Conservation (phyloP, 2,797 vertebrate species). For the Liparis tanakae region DNA sequence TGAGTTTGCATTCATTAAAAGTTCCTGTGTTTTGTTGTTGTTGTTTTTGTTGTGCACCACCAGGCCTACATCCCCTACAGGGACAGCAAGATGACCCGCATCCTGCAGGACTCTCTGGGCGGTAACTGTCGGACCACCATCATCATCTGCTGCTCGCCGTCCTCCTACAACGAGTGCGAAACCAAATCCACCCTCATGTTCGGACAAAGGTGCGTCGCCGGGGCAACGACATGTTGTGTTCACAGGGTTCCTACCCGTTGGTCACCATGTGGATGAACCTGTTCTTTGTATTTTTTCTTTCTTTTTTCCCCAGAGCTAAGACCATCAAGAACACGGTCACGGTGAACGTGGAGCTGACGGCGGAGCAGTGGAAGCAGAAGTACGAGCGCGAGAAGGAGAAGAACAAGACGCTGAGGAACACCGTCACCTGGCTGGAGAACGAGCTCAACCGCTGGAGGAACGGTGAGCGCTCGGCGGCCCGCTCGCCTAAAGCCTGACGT, state of each 20-base stretch:
- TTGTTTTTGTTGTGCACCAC: constrained; percentile 50
- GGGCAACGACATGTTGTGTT: too few species aligned
- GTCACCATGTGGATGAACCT: too few species aligned
- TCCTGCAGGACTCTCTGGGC: constrained; percentile 97
- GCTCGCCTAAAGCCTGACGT: too few species aligned
- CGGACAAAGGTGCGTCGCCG: constrained; percentile 86
- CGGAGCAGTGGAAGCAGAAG: constrained; percentile 98
- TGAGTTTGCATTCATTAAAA: not conserved
- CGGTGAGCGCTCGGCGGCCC: constrained; percentile 76
- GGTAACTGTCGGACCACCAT: constrained; percentile 99
- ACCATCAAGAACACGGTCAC: constrained; percentile 98
- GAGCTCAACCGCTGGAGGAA: constrained; percentile 97
- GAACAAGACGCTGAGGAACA: constrained; percentile 93
- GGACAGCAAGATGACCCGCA: constrained; percentile 99
- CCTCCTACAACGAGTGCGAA: constrained; percentile 94
- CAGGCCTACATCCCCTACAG: constrained; percentile 96
- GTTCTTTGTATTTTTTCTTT: not conserved
- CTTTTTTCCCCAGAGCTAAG: constrained; percentile 88
- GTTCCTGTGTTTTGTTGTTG: not conserved
- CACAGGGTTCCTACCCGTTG: too few species aligned
- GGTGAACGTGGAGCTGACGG: constrained; percentile 96
- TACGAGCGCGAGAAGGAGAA: constrained; percentile 96
- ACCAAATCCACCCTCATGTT: constrained; percentile 97
- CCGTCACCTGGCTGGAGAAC: constrained; percentile 95
- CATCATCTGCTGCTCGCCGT: constrained; percentile 97